These are phyloP conservation scores for Euzophera pinguis DNA, from an alignment of 2,888 invertebrate genomes.

Conservation along the genomic window DNA sequence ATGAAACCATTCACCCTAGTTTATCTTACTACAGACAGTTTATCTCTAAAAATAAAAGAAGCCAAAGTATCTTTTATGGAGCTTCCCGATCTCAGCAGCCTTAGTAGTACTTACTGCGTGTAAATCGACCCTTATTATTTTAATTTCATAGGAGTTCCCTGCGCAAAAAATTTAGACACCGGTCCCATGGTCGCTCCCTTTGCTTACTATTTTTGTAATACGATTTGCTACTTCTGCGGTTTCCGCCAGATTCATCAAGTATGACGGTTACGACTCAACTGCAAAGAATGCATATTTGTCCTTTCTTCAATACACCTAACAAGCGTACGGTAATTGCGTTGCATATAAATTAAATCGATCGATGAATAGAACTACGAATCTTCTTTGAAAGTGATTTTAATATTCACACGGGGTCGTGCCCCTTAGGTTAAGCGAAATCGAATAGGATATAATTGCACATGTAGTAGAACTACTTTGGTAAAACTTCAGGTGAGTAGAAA, in stretches of 20 bases:
- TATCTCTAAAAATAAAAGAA: conserved; percentile 14
- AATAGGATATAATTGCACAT: conserved; percentile 11
- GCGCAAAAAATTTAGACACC: conserved; percentile 25
- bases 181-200: conserved; percentile 35
- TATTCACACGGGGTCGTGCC: conserved; percentile 52
- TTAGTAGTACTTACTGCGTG: conserved; percentile 1
- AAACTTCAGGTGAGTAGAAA: background rate
- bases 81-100: conserved; percentile 16
- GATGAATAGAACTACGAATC: conserved; percentile 22
- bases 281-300: conserved; percentile 51
- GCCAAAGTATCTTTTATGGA: conserved; percentile 16
- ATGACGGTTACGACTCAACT: conserved; percentile 74
- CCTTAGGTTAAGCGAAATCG: conserved; percentile 33
- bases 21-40: conserved; percentile 27
- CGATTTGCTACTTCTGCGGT: conserved; percentile 75
- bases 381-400: conserved; percentile 26
- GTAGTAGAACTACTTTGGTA: background rate
- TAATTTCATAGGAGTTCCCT: conserved; percentile 21
- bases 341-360: conserved; percentile 30
- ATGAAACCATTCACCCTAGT: conserved; percentile 29
- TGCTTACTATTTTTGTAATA: conserved; percentile 54
- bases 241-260: conserved; percentile 68
- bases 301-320: conserved; percentile 39
- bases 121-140: conserved; percentile 26
- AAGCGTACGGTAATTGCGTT: conserved; percentile 30